A percentile compares a stretch with the other conserved stretches of the same genome.
Conservation (phyloP, 2,888 invertebrate genomes). For the Lasiommata megera region DNA sequence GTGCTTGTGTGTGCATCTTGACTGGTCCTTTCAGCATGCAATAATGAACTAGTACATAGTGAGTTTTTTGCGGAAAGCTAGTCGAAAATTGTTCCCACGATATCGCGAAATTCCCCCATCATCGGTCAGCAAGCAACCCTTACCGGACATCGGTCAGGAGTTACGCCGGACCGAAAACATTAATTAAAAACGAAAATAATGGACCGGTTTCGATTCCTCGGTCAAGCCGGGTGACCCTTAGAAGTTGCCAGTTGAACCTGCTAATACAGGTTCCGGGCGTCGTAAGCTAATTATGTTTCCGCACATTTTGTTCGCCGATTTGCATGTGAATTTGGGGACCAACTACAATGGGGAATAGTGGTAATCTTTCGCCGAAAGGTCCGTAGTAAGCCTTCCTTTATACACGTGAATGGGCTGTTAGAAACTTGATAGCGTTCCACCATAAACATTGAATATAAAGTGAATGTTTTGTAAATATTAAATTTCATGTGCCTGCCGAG, state of each 20-base stretch:
- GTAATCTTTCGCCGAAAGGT: conserved; percentile 59
- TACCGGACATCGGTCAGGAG: conserved; percentile 69
- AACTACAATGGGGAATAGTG: conserved; percentile 62
- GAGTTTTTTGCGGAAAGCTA: no score
- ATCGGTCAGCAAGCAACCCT: conserved; percentile 47
- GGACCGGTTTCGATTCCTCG: conserved; percentile 54
- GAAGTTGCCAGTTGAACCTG: conserved; percentile 31
- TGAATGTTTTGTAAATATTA: conserved; percentile 53
- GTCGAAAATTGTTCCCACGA: conserved; percentile 78
- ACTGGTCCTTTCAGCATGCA: no score
- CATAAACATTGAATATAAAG: conserved; percentile 63
- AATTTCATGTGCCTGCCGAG: conserved; percentile 53
- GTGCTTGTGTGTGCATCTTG: no score
- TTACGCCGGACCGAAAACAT: conserved; percentile 67
- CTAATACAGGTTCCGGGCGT: conserved; percentile 44
- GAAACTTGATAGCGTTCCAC: conserved; percentile 74
- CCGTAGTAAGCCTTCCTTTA: conserved; percentile 42
- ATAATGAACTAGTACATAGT: no score
- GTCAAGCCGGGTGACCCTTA: conserved; percentile 56
- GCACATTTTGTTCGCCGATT: conserved; percentile 74
- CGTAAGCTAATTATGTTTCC: conserved; percentile 79
- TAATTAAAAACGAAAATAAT: conserved; percentile 70
- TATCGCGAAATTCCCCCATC: conserved; percentile 57
- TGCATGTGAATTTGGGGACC: conserved; percentile 71
- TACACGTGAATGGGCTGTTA: conserved; percentile 51